Conservation (phyloP, 1,140 invertebrate genomes). For the Uloborus diversus region DNA sequence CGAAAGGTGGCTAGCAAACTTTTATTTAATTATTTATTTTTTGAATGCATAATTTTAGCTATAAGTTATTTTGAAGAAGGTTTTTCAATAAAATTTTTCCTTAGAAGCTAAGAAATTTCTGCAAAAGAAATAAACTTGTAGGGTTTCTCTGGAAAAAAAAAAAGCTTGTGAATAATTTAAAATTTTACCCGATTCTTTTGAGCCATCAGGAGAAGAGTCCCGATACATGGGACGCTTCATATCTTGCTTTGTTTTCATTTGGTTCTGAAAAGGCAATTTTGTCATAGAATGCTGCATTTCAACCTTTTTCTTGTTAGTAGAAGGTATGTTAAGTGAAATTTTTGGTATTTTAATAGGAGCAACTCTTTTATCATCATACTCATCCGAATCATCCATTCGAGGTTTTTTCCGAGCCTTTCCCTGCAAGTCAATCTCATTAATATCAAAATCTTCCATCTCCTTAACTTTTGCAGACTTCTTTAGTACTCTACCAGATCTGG, state of each 20-base stretch:
- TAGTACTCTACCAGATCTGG: constrained; percentile 84
- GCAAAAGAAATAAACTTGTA: no score
- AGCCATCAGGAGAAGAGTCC: constrained; percentile 16
- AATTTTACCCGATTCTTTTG: constrained; percentile 46
- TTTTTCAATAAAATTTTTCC: no score
- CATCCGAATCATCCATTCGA: constrained; percentile 50
- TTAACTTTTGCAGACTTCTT: constrained; percentile 92
- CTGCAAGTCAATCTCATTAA: constrained; percentile 73
- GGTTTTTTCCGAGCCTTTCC: constrained; percentile 44
- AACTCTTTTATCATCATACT: constrained; percentile 48
- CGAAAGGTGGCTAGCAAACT: no score
- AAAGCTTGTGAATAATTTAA: no score
- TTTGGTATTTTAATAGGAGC: constrained; percentile 57
- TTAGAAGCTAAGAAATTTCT: no score
- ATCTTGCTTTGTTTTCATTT: constrained; percentile 11
- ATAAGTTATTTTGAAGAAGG: no score
- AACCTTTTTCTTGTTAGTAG: not conserved
- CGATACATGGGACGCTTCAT: not conserved
- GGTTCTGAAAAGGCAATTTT: not conserved
- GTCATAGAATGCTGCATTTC: not conserved
- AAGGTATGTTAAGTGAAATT: constrained; percentile 34
- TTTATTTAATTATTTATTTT: no score
- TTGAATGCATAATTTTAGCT: no score
- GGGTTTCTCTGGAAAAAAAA: no score
- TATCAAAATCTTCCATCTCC: constrained; percentile 85